Base-by-base conservation (phyloP, 1,140 invertebrate genomes). In the Monochamus saltuarius region DNA sequence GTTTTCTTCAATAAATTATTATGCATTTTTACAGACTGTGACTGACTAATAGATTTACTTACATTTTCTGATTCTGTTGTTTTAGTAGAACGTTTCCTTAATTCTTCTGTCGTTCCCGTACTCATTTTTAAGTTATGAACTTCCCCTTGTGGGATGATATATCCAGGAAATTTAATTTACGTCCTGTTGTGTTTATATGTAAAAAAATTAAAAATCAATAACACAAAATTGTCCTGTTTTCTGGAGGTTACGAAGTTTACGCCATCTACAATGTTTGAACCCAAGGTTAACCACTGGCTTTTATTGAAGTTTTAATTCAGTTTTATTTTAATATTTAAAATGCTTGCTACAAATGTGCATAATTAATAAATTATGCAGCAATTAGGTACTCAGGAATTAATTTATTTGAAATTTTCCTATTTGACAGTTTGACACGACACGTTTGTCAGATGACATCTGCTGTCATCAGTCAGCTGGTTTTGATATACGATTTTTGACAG, bases 71-170 rank as follows among this genome's bases (percentile, higher is more conserved):
- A 17, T n/a, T 40, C 51, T 8, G 16, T 9, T 16, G 36, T 13
- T 10, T 45, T 43, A 14, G 22, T 35, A 13, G 19, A 7, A 4
- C 53, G 53, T 56, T 56, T 56, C 22, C 53, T 56, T 34, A 56
- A 29, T 29, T 56, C 53, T 36, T 56, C 53, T 4, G 53, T 34
- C 53, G 43, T 45, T 35, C 7, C 45, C 39, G 39, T 4, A n/a
- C 39, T 46, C 3, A 46, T 17, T 46, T 16, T 17, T 16, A 17
- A 40, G 4, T 40, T 40, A n/a, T 40, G 11, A 40, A n/a, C 14
- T n/a, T n/a, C 14, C 11, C 4, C 39, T n/a, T 4, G 11, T 9
- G 9, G 14, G 4, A n/a, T 42, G 7, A 42, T 42, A 6, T 42
- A n/a, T 13, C 11, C 10, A 7, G 16, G 39, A 16, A 13, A 3